Conservation (phyloP, 2,888 invertebrate genomes). For the Chrysolina haemoptera region DNA sequence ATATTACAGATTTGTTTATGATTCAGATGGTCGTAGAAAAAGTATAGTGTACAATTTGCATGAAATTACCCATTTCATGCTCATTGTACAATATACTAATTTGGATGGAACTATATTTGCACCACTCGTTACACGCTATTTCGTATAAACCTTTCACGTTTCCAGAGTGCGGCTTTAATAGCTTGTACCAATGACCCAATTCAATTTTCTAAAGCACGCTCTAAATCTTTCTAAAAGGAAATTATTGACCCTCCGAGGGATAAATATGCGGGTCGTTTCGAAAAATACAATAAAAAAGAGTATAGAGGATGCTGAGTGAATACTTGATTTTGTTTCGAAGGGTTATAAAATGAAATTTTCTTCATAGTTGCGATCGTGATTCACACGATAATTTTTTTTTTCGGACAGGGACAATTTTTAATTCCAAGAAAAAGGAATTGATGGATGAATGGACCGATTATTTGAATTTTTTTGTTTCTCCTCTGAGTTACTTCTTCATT, state of each 20-base stretch:
- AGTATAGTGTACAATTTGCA: too few species aligned
- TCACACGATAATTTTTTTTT: background rate
- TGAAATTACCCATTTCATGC: too few species aligned
- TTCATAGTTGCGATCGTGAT: slow-evolving; percentile 2
- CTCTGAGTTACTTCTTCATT: too few species aligned
- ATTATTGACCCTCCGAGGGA: slow-evolving; percentile 12
- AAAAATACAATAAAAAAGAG: slow-evolving; percentile 11
- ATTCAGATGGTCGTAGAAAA: too few species aligned
- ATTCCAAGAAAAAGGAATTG: background rate
- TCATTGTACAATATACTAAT: too few species aligned
- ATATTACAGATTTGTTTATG: too few species aligned
- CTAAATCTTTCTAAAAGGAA: slow-evolving; percentile 12
- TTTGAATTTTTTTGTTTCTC: too few species aligned
- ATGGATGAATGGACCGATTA: background rate
- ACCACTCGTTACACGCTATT: background rate
- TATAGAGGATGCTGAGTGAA: slow-evolving; percentile 4
- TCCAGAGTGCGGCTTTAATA: background rate
- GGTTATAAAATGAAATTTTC: slow-evolving; percentile 3
- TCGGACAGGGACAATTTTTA: background rate
- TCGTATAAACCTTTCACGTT: background rate
- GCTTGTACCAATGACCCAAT: slow-evolving; percentile 11
- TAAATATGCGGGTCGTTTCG: slow-evolving; percentile 8
- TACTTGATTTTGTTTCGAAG: slow-evolving; percentile 8
- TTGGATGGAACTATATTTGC: background rate
- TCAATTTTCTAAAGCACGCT: slow-evolving; percentile 19